A percentile compares a stretch with the other conserved stretches of the same genome.
phyloP scores from a whole-genome alignment of 1,140 invertebrate species.

The Drosophila leontia region DNA sequence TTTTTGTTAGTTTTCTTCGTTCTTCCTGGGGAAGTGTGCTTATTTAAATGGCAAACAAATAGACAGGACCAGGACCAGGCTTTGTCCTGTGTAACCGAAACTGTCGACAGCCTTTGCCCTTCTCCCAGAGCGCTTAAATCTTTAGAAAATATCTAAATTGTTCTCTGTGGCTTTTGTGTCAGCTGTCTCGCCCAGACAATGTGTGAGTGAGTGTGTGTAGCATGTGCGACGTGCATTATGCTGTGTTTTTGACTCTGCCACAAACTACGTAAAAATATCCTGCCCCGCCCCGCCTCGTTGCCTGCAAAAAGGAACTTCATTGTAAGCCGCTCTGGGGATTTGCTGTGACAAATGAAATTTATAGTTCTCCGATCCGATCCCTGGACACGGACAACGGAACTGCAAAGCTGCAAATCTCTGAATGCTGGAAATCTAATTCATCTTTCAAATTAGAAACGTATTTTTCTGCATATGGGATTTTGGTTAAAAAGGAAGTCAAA shows the following conservation, averaged over 20 bases:
- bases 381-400: slow-evolving; percentile 27
- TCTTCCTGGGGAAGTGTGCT: slow-evolving; percentile 63
- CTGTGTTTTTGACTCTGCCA: slow-evolving; percentile 82
- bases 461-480: slow-evolving; percentile 53
- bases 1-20: slow-evolving; percentile 9
- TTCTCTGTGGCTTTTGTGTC: slow-evolving; percentile 80
- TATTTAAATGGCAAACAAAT: slow-evolving; percentile 83
- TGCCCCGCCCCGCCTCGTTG: slow-evolving; percentile 31
- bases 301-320: slow-evolving; percentile 71
- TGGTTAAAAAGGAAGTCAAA: slow-evolving; percentile 8
- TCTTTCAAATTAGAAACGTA: slow-evolving; percentile 77
- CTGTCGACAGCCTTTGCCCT: slow-evolving; percentile 71
- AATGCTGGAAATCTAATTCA: slow-evolving; percentile 72
- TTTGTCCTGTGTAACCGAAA: slow-evolving; percentile 43
- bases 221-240: slow-evolving; percentile 73
- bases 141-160: slow-evolving; percentile 82
- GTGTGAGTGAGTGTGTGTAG: slow-evolving; percentile 8
- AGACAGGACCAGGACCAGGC: slow-evolving; percentile 21
- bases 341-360: slow-evolving; percentile 82
- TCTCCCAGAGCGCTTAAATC: slow-evolving; percentile 68
- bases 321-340: slow-evolving; percentile 74
- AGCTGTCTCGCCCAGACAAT: slow-evolving; percentile 71
- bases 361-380: slow-evolving; percentile 66
- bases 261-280: slow-evolving; percentile 77
- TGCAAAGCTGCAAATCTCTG: slow-evolving; percentile 74